Evolutionary conservation across 2,888 invertebrate species (phyloP).

Genomic region (Aspidiotus destructor): DNA sequence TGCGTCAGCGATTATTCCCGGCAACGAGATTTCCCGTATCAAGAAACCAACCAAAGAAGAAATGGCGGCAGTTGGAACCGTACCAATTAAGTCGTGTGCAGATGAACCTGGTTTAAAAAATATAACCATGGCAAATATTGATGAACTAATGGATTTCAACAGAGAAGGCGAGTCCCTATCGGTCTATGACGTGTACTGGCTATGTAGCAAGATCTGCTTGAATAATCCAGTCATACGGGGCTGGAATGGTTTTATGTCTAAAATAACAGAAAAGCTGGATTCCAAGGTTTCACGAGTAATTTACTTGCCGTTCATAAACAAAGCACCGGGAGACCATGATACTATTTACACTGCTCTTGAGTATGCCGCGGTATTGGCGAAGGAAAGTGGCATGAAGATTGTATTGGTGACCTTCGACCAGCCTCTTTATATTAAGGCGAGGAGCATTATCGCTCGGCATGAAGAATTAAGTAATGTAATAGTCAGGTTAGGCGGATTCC

Average conservation of each 20-base stretch:
- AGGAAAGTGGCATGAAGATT: too few species aligned
- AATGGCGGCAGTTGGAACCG: background rate
- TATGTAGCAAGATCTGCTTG: background rate
- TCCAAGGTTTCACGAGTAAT: too few species aligned
- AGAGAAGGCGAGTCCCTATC: background rate
- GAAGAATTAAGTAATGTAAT: conserved; percentile 21
- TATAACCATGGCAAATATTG: background rate
- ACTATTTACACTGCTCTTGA: too few species aligned
- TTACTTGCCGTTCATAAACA: too few species aligned
- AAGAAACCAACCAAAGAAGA: background rate
- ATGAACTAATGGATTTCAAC: background rate
- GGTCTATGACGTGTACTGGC: background rate
- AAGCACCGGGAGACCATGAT: too few species aligned
- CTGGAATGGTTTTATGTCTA: too few species aligned
- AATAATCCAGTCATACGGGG: too few species aligned
- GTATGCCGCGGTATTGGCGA: too few species aligned
- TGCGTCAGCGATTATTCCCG: background rate
- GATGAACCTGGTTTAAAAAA: background rate
- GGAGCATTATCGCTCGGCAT: conserved; percentile 38
- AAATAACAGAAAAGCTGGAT: too few species aligned
- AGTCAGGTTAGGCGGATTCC: conserved; percentile 40
- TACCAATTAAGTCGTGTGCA: background rate
- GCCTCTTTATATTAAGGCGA: conserved; percentile 40
- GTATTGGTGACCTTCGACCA: conserved; percentile 41
- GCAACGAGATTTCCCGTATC: background rate